These are phyloP conservation scores for Myotis davidii DNA, from an alignment of 2,113 vertebrate species.

Conservation along the genomic window DNA sequence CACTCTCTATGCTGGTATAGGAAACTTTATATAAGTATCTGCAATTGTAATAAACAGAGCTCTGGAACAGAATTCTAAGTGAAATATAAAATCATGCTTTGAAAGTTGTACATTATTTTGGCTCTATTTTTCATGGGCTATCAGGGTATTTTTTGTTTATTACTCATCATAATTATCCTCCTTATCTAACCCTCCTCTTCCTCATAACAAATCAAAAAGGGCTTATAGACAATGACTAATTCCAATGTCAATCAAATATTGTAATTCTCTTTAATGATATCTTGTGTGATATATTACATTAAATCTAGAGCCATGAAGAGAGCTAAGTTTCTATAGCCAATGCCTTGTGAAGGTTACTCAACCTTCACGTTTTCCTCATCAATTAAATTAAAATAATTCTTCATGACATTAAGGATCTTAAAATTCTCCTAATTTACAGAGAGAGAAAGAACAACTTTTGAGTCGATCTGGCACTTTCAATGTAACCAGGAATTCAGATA, in stretches of 20 bases:
- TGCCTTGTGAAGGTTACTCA: neutral
- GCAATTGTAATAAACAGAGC: conserved; percentile 15
- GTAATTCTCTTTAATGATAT: neutral
- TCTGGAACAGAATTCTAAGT: neutral
- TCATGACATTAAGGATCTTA: neutral
- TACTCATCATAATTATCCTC: neutral
- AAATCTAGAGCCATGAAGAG: neutral
- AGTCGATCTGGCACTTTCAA: neutral
- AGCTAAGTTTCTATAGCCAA: neutral
- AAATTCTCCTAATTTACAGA: neutral
- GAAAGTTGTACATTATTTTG: neutral
- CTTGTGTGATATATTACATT: neutral
- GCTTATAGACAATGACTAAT: neutral
- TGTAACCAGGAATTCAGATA: neutral
- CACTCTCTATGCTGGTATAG: fast-evolving
- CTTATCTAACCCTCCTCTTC: neutral
- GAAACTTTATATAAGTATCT: neutral
- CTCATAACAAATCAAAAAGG: neutral
- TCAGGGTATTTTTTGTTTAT: conserved; percentile 11
- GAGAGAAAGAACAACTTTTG: neutral
- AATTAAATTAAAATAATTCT: conserved; percentile 25
- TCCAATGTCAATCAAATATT: neutral
- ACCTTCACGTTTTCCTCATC: neutral
- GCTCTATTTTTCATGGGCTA: neutral
- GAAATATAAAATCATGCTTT: conserved; percentile 27